These are phyloP conservation scores for Cynoglossus semilaevis DNA, from an alignment of 2,113 vertebrate genomes.

Conservation along the genomic window DNA sequence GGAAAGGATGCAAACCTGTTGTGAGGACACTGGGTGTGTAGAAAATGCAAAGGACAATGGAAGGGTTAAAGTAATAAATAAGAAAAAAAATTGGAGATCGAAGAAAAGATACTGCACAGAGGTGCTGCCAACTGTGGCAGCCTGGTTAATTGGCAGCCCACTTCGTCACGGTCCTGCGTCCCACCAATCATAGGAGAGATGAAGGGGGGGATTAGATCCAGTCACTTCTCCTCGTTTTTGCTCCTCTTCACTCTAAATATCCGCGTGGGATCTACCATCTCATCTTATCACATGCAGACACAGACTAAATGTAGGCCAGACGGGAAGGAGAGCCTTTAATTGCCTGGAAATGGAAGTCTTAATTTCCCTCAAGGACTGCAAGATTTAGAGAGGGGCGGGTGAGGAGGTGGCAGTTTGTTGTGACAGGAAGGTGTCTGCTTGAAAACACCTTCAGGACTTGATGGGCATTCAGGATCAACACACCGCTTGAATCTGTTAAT, in stretches of 20 bases:
- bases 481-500: conserved; percentile 10
- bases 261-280: conserved; percentile 28
- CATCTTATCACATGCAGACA: conserved; percentile 17
- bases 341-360: conserved; percentile 55
- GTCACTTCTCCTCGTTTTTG: conserved; percentile 52
- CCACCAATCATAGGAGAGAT: conserved; percentile 54
- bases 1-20: too few relatives aligned
- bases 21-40: too few relatives aligned
- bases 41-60: too few relatives aligned
- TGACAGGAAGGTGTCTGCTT: conserved; percentile 43
- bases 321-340: conserved; percentile 53
- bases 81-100: too few relatives aligned
- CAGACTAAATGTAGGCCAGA: conserved; percentile 7
- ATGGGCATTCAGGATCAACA: conserved; percentile 25
- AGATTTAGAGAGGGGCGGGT: conserved; percentile 7
- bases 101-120: too few relatives aligned
- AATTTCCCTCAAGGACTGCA: conserved; percentile 54
- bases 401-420: conserved; percentile 29
- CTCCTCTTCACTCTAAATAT: conserved; percentile 24
- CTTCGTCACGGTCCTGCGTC: conserved; percentile 42
- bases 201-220: conserved; percentile 47
- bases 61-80: too few relatives aligned
- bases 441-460: too few relatives aligned
- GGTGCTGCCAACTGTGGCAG: conserved; percentile 23
- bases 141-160: conserved; percentile 42